Conservation (phyloP, 2,888 invertebrate species). For the Acanthosepion pharaonis region DNA sequence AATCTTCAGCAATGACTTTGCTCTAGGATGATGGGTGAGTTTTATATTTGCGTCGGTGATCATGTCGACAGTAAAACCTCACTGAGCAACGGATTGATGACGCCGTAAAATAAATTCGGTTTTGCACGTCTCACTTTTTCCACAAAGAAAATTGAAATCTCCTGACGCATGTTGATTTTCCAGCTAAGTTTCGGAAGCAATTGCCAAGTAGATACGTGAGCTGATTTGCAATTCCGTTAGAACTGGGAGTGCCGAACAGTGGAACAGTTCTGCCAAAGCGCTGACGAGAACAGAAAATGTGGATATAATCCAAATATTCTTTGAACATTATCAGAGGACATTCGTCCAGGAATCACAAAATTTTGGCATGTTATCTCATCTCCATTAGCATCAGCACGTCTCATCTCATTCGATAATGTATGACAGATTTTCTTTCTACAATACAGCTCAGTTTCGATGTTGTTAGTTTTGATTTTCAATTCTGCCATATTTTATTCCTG, state of each 20-base stretch:
- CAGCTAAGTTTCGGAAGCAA: background rate
- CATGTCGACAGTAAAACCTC: background rate
- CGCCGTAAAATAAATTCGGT: background rate
- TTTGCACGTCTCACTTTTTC: background rate
- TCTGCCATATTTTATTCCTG: too few relatives aligned
- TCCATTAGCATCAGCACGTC: too few relatives aligned
- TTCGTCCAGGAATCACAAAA: background rate
- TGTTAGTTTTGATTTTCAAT: too few relatives aligned
- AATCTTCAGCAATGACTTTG: too few relatives aligned
- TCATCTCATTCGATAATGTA: too few relatives aligned
- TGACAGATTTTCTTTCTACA: too few relatives aligned
- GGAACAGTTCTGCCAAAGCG: background rate
- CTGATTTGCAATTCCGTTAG: background rate
- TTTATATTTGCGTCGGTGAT: background rate
- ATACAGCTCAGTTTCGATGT: too few relatives aligned
- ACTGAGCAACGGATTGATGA: background rate
- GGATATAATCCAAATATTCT: background rate
- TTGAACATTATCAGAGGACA: background rate
- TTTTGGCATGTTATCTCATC: background rate
- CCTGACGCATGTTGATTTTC: background rate
- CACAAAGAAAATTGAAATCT: background rate
- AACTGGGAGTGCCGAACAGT: background rate
- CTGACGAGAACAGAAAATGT: background rate
- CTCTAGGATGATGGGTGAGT: background rate
- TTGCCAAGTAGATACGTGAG: background rate